A percentile compares a stretch with the other conserved stretches of the same genome.
Conservation (phyloP, 2,797 vertebrate species). For the Cetoscarus ocellatus region DNA sequence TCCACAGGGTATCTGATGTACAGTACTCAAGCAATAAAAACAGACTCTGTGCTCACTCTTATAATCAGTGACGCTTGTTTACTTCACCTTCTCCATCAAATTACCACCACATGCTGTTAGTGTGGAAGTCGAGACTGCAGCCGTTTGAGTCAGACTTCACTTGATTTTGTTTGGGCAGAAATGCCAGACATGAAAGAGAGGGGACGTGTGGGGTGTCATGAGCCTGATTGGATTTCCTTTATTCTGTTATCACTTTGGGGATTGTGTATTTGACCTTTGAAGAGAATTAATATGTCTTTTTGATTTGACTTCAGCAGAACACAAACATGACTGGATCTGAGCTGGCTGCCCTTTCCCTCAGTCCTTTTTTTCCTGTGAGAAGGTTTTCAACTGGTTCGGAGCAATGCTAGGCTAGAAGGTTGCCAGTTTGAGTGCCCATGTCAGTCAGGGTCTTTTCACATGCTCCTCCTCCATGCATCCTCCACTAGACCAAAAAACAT, state of each 20-base stretch:
- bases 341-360: too few species aligned
- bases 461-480: too few species aligned
- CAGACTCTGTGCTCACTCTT: slow-evolving; percentile 18
- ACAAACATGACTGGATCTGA: neutral
- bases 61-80: slow-evolving; percentile 29
- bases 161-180: slow-evolving; percentile 46
- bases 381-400: too few species aligned
- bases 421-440: too few species aligned
- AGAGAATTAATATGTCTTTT: neutral
- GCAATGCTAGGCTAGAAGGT: too few species aligned
- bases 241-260: slow-evolving; percentile 19
- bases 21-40: slow-evolving; percentile 19
- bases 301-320: neutral
- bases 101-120: slow-evolving; percentile 49
- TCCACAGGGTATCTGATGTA: slow-evolving; percentile 12
- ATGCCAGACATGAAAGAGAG: slow-evolving; percentile 35
- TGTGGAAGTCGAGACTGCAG: slow-evolving; percentile 45
- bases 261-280: slow-evolving; percentile 7
- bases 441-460: too few species aligned
- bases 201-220: slow-evolving; percentile 23
- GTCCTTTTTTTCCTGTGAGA: too few species aligned
- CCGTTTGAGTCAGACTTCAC: slow-evolving; percentile 40
- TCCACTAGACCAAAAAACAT: too few species aligned
- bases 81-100: slow-evolving; percentile 35
- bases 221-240: slow-evolving; percentile 41